Percentiles rank a stretch among this genome's conserved stretches.
Evolutionary conservation across 1,140 invertebrate genomes (phyloP).

Genomic region (Condylostylus longicornis): DNA sequence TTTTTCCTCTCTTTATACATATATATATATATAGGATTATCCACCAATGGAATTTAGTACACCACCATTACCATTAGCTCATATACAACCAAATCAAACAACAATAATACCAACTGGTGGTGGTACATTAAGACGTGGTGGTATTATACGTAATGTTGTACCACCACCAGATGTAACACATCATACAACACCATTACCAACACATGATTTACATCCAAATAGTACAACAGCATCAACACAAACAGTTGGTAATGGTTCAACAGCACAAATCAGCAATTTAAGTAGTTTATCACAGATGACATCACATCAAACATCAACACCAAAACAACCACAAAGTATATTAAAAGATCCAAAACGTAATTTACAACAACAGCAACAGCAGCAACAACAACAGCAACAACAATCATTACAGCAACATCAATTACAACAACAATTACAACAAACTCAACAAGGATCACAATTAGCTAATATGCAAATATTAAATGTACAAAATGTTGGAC

Average conservation of each 20-base stretch:
- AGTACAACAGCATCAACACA: constrained; percentile 20
- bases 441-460: constrained; percentile 10
- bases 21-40: constrained; percentile 27
- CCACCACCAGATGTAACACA: constrained; percentile 30
- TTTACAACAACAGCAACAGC: constrained; percentile 36
- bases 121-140: constrained; percentile 24
- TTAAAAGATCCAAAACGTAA: constrained; percentile 42
- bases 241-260: constrained; percentile 21
- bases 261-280: constrained; percentile 24
- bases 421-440: constrained; percentile 36
- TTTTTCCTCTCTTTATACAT: too few species aligned
- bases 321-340: constrained; percentile 42
- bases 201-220: constrained; percentile 27
- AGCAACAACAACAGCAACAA: constrained; percentile 11
- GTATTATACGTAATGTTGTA: constrained; percentile 23
- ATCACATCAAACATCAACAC: constrained; percentile 14
- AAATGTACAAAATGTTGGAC: constrained; percentile 19
- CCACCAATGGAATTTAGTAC: constrained; percentile 25
- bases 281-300: constrained; percentile 24
- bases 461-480: constrained; percentile 28
- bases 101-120: constrained; percentile 13
- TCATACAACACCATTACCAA: constrained; percentile 15
- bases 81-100: constrained; percentile 19
- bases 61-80: constrained; percentile 22
- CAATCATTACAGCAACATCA: too few species aligned